Percentiles rank a stretch among this genome's conserved stretches.
Evolutionary conservation across 2,113 vertebrate species (phyloP).

Genomic region (Phodopus roborovskii): DNA sequence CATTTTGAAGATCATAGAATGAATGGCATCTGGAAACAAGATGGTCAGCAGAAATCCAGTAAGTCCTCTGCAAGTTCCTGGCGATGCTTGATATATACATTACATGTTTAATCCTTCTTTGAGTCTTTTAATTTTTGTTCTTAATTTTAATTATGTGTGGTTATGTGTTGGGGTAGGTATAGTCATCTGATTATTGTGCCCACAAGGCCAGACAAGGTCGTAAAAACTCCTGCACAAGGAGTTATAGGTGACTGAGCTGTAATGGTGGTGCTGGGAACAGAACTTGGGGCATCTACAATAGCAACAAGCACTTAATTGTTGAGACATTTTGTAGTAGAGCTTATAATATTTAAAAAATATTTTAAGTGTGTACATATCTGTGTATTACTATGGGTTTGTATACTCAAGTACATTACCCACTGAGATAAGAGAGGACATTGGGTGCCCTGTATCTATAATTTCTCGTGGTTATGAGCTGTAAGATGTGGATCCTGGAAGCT

Average conservation of each 20-base stretch:
- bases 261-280: neutral
- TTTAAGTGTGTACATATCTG: neutral
- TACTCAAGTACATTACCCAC: too few species aligned
- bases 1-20: neutral
- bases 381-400: neutral
- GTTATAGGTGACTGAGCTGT: neutral
- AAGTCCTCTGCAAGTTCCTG: neutral
- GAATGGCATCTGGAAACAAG: neutral
- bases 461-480: neutral
- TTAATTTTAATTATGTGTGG: neutral
- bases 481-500: neutral
- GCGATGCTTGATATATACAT: neutral
- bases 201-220: neutral
- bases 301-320: neutral
- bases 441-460: neutral
- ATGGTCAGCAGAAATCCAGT: accelerated
- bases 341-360: neutral
- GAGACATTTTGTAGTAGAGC: neutral
- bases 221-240: neutral
- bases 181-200: neutral
- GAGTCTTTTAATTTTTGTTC: neutral
- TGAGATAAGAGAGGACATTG: neutral
- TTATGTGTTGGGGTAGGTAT: neutral
- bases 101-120: neutral
- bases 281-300: neutral